Conservation (phyloP, 2,113 vertebrate species). For the Connochaetes taurinus region DNA sequence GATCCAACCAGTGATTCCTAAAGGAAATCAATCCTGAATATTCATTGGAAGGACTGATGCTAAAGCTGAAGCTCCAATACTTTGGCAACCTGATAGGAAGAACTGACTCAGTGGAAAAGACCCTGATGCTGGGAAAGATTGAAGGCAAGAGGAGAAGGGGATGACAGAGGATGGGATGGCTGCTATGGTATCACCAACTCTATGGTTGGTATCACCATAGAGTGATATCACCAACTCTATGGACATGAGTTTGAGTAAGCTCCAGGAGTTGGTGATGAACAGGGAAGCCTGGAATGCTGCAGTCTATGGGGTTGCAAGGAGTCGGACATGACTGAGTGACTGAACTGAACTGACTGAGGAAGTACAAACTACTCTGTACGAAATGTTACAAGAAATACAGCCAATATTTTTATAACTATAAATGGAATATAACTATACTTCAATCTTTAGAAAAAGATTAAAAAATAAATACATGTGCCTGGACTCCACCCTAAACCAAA, state of each 20-base stretch:
- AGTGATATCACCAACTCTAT: background rate
- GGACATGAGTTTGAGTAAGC: background rate
- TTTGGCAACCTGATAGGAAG: background rate
- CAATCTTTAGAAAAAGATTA: background rate
- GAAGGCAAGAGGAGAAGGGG: background rate
- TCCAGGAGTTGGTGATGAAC: background rate
- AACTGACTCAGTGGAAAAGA: background rate
- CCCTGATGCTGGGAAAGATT: background rate
- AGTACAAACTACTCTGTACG: background rate
- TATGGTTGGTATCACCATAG: background rate
- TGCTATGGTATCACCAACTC: background rate
- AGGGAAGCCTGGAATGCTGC: background rate
- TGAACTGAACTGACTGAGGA: background rate
- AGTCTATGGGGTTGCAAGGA: background rate
- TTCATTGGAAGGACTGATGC: background rate
- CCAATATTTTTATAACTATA: background rate
- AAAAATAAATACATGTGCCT: background rate
- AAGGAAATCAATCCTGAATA: background rate
- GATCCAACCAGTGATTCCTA: background rate
- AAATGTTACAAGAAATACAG: background rate
- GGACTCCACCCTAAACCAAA: background rate
- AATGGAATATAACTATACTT: background rate
- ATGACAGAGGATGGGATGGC: background rate
- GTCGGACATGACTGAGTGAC: background rate
- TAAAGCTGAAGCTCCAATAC: background rate